Conservation (phyloP, 2,797 vertebrate genomes). For the Furcifer pardalis region DNA sequence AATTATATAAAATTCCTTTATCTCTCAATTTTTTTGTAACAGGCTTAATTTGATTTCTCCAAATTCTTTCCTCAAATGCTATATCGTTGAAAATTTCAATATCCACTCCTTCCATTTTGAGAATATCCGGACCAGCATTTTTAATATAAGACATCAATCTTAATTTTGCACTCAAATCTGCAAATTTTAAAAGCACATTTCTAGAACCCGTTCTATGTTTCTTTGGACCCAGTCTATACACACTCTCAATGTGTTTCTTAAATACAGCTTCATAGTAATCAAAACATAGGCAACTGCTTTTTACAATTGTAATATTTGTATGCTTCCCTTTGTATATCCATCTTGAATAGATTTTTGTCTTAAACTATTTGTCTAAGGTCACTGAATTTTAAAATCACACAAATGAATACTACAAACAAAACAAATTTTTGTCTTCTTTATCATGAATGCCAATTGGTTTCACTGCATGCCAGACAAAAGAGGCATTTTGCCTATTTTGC, state of each 20-base stretch:
- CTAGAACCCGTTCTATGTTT: too few relatives aligned
- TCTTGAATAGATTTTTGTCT: neutral
- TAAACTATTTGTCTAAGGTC: neutral
- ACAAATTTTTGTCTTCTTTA: slow-evolving; percentile 17
- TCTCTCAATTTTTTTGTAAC: too few relatives aligned
- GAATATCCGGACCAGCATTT: too few relatives aligned
- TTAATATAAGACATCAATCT: too few relatives aligned
- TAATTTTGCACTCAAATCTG: too few relatives aligned
- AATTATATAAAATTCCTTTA: too few relatives aligned
- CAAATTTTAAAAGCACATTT: too few relatives aligned
- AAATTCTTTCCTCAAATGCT: too few relatives aligned
- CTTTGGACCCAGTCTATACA: too few relatives aligned
- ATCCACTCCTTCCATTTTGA: too few relatives aligned
- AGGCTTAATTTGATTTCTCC: too few relatives aligned
- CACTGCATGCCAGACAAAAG: slow-evolving; percentile 52
- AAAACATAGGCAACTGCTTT: neutral
- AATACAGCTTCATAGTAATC: neutral
- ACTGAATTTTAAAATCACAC: slow-evolving; percentile 18
- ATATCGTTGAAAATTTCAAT: too few relatives aligned
- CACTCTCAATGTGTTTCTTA: neutral
- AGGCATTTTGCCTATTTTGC: slow-evolving; percentile 35
- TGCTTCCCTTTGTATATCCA: neutral
- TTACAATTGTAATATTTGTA: neutral
- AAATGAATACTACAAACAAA: slow-evolving; percentile 37
- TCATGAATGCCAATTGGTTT: slow-evolving; percentile 12